Base-by-base conservation (phyloP, 2,888 invertebrate genomes). In the Watsonalla binaria region DNA sequence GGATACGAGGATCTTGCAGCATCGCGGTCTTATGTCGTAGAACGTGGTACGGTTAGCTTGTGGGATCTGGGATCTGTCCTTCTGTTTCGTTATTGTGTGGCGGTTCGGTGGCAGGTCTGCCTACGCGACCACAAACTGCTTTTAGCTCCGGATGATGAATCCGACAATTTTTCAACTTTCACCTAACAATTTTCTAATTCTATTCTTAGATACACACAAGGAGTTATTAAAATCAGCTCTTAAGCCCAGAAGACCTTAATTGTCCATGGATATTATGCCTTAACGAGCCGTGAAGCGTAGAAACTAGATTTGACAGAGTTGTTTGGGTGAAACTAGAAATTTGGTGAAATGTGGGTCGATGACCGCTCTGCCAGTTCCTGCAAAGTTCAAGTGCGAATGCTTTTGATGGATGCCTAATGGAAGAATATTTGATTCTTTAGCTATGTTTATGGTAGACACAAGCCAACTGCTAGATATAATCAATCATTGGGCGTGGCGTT, bases 101-200 rank as follows among this genome's bases (percentile, higher is more conserved):
- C 24, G 24, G 24, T 4, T 24, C 51, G 51, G 51, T 49, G 35
- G 51, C 51, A 24, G 11, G 42, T 42, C 11, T 42, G 11, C 42
- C 42, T 42, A 42, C 42, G 42, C 42, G 42, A 42, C 42, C 42
- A 11, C 42, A 42, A 42, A 11, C 11, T 11, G 42, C 11, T 42
- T 42, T 11, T 8, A 42, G 42, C 42, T 42, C 42, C 11, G 42
- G 11, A 37, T 5, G 42, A 42, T 42, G 42, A 5, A 11, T 8
- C 5, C 51, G 13, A 52, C 45, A 54, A 61, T 45, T 52, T 61
- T 55, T 54, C 54, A 51, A 53, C 62, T 65, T 62, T 62, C 56
- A 47, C 53, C 51, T 9, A 46, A 58, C 45, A 51, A 47, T 60
- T 60, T 60, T 63, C 60, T 63, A 52, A 51, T 61, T 61, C 61